Evolutionary conservation across 2,113 vertebrate genomes (phyloP), one percentile per base, ranked within the genome.

Genomic region (Heloderma charlesbogerti): DNA sequence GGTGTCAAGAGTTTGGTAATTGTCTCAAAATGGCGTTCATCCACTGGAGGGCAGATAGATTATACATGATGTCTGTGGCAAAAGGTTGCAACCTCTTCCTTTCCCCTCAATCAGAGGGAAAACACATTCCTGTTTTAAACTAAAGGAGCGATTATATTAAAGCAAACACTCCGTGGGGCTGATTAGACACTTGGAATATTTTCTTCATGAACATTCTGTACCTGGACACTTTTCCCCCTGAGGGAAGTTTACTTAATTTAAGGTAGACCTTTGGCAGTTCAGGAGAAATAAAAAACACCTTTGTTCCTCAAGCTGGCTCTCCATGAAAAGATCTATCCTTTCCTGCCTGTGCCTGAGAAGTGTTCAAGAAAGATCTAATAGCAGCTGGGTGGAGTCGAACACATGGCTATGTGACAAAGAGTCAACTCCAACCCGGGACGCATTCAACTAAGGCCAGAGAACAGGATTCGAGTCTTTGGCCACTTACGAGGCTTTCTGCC

Each of bases 211-310:
- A 96, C 95, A 94, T 92, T 93, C 77, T 95, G 96, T 96, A 94
- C 95, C 94, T 86, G 86, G 92, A 94, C 92, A 93, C 82, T 91
- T 92, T 93, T 10, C 86, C 89, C 92, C 93, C 89, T 54, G 88
- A 22, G 95, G 96, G 91, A 94, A 94, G 93, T 94, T 96, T 94
- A 93, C 92, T 93, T 91, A 93, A 93, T 88, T 95, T 91, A 94
- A 93, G 92, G 88, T 89, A 94, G 89, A 94, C 89, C 87, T 95
- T 90, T 37, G 79, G 84, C 40, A 93, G 91, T 67, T 81, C 66
- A 51, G 82, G 87, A 91, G 93, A 92, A 91, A 90, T 77, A n/a
- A 89, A 83, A 69, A 91, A 66, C 79, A 13, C 82, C 89, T 93
- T 89, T 94, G 87, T 93, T 95, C 92, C 93, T 84, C 78, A 43